phyloP scores from a whole-genome alignment of 1,140 invertebrate species.

The Portunus trituberculatus region DNA sequence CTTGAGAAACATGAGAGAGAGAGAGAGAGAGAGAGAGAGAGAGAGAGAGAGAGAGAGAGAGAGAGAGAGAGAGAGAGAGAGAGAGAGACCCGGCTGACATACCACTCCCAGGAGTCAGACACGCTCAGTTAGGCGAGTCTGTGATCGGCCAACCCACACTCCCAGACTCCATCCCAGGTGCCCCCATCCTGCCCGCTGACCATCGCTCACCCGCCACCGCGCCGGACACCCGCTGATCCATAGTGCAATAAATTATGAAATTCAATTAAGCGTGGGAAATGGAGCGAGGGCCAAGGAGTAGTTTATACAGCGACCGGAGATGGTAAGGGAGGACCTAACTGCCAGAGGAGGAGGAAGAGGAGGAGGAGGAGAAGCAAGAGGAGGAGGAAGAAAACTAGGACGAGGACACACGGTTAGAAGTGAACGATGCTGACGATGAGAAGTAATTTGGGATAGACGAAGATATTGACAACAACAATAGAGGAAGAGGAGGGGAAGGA shows the following conservation, averaged over 20 bases:
- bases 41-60: slow-evolving; percentile 56
- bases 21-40: slow-evolving; percentile 53
- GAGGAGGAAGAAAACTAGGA: not conserved
- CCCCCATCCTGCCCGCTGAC: no score
- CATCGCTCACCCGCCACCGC: not conserved
- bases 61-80: slow-evolving; percentile 47
- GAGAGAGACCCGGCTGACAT: not conserved
- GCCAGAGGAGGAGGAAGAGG: not conserved
- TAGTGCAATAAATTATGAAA: slow-evolving; percentile 33
- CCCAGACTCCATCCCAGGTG: no score
- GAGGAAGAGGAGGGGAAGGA: not conserved
- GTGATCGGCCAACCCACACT: not conserved
- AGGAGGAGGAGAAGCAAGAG: not conserved
- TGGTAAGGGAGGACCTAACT: not conserved
- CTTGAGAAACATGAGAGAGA: not conserved
- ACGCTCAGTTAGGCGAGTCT: not conserved
- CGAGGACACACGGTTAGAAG: not conserved
- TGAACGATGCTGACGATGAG: no score
- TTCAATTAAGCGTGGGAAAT: slow-evolving; percentile 43
- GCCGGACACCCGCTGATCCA: slow-evolving; percentile 2
- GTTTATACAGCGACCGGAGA: slow-evolving; percentile 9
- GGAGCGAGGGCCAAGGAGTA: not conserved
- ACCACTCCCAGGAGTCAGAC: not conserved
- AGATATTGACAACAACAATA: no score
- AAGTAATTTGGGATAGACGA: not conserved